phyloP scores from a whole-genome alignment of 2,797 vertebrate genomes.

The Hybognathus amarus region DNA sequence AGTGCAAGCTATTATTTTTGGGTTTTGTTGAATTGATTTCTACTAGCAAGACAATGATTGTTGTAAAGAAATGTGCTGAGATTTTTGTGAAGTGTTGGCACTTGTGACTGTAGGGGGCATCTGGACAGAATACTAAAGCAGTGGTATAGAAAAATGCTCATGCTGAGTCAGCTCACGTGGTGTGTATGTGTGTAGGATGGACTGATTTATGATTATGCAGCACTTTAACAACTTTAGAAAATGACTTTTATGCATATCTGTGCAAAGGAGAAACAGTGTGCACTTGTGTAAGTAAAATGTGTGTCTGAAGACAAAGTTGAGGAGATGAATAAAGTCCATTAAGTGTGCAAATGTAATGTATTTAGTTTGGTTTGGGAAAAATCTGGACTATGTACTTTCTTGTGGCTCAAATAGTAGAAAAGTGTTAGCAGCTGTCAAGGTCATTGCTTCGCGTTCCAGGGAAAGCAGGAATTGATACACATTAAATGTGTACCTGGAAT shows the following conservation, averaged over 20 bases:
- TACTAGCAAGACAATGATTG: conserved; percentile 3
- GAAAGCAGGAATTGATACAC: no score
- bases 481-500: no score
- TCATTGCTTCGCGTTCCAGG: no score
- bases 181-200: conserved; percentile 25
- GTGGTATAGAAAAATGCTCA: neutral
- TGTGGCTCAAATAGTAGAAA: no score
- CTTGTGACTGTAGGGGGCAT: neutral
- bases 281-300: neutral
- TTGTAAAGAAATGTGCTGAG: conserved; percentile 8
- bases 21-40: conserved; percentile 4
- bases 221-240: conserved; percentile 33
- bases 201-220: conserved; percentile 31
- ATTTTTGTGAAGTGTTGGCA: conserved; percentile 15
- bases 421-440: no score
- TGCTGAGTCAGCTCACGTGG: conserved; percentile 2
- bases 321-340: neutral
- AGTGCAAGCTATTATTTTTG: conserved; percentile 10
- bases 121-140: conserved; percentile 22
- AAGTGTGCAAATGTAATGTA: no score
- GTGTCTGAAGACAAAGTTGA: neutral
- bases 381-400: no score
- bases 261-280: neutral
- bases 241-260: neutral
- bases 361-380: neutral